Percentiles rank a stretch among this genome's conserved stretches.
These are phyloP conservation scores for Drosophila repletoides DNA, from an alignment of 1,140 invertebrate species.

Conservation along the genomic window DNA sequence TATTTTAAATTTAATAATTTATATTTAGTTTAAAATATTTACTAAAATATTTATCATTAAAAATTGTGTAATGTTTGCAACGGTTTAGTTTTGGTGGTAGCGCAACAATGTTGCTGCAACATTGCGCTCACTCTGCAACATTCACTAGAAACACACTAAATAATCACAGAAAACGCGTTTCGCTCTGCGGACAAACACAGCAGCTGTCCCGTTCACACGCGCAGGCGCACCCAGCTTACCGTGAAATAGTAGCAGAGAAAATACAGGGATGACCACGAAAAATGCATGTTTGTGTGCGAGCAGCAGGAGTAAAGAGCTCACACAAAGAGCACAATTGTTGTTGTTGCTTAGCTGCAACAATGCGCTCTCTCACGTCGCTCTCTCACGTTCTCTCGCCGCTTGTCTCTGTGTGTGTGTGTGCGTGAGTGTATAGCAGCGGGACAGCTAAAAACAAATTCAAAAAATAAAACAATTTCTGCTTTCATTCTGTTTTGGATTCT, in stretches of 20 bases:
- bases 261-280: conserved; percentile 34
- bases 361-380: conserved; percentile 15
- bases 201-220: conserved; percentile 38
- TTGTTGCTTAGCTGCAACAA: conserved; percentile 21
- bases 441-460: conserved; percentile 36
- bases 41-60: background rate
- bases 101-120: conserved; percentile 58
- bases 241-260: conserved; percentile 15
- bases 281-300: background rate
- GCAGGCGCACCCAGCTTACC: conserved; percentile 44
- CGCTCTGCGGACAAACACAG: conserved; percentile 16
- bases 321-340: no score
- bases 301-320: no score
- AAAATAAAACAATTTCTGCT: conserved; percentile 50
- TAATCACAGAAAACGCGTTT: conserved; percentile 46
- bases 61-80: background rate
- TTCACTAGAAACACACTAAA: conserved; percentile 41
- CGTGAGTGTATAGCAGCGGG: background rate
- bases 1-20: background rate
- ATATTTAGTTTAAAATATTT: background rate
- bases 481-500: conserved; percentile 51
- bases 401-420: background rate
- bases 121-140: conserved; percentile 26
- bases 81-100: background rate
- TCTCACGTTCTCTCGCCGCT: background rate